Evolutionary conservation across 2,888 invertebrate genomes (phyloP), one percentile per base, ranked within the genome.

Genomic region (Horisme vitalbata): DNA sequence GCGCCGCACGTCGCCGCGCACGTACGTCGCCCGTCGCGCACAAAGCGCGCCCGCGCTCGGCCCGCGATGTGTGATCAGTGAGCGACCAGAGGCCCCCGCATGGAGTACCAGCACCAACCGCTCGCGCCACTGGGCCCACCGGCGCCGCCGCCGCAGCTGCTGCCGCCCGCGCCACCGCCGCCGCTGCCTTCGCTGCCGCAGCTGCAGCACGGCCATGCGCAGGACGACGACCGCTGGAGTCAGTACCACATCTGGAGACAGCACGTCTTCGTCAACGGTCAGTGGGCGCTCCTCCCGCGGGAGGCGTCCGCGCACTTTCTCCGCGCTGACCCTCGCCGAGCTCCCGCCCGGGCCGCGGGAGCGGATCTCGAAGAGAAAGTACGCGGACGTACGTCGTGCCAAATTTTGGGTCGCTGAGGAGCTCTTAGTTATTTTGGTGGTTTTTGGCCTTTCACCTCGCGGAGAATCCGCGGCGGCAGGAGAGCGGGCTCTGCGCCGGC

Each of bases 171-270:
- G 64, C 84, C 82, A 54, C 92, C 93, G 59, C 92, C 93, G 60
- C 93, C 93, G 67, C 91, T 93, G 71, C 92, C 92, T 59, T 92
- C 93, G 68, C 91, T 92, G 68, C 91, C 92, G 45, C 92, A 93
- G 68, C 91, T 92, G 68, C 91, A 92, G 45, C 55, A 54, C 35
- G 32, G 27, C 32, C 91, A 92, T 64, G 90, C 91, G 45, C 91
- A 91, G 71, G 92, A 91, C 67, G 93, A 91, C 75, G 92, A 90
- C 79, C 92, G 91, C 72, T 94, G 94, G 94, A 92, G 92, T 63
- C 94, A 94, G 88, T 94, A 94, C 79, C 95, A 95, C 80, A 91
- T 95, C 60, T 95, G 94, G 94, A 90, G 94, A 67, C 95, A 95
- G 81, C 94, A 94, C 79, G 94, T 94, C 77, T 94, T 94, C 79